Evolutionary conservation across 2,797 vertebrate species (phyloP), one percentile per base, ranked within the genome.

Genomic region (Sebastes variabilis): DNA sequence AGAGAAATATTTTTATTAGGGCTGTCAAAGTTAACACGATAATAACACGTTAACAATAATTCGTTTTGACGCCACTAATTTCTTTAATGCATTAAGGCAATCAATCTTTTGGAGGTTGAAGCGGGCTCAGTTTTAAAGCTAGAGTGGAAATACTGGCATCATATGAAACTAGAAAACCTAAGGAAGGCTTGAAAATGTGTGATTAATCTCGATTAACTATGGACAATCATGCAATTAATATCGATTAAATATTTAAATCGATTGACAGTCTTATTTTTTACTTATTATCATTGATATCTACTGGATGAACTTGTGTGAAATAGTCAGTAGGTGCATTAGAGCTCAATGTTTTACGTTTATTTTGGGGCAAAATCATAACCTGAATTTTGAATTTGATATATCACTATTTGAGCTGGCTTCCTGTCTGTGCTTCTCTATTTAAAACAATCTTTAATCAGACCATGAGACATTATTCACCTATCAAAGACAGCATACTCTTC

Each of bases 401-500:
- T 29, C 25, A 5, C 13, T 59, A 18, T 29, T 20, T 60, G 27
- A 20, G 59, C 30, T 61, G 12, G 61, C 61, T 64, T 36, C 61
- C 8, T 13, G 30, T 22, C 30, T 34, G n/a, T 24, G n/a, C 8
- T n/a, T 56, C n/a, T 71, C 25, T 16, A 22, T 34, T 14, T 13
- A 12, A 59, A 66, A 59, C 9, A 0, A 22, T 8, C 55, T 13
- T 10, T 11, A 49, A 16, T 20, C 1, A 4, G 46, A 54, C 32
- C 1, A 12, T 1, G 14, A 54, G 27, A 32, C 36, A 16, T 54
- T 20, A 29, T 1, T 95, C 93, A 99, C 98, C 97, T 94, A 97
- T 95, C 79, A 97, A 84, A 75, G 96, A 95, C 60, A 97, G 93
- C 85, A 94, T 94, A 9, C 92, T 97, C 93, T 97, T 98, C 71